phyloP scores from a whole-genome alignment of 2,888 invertebrate species.

The Sceliomorpha sp. region DNA sequence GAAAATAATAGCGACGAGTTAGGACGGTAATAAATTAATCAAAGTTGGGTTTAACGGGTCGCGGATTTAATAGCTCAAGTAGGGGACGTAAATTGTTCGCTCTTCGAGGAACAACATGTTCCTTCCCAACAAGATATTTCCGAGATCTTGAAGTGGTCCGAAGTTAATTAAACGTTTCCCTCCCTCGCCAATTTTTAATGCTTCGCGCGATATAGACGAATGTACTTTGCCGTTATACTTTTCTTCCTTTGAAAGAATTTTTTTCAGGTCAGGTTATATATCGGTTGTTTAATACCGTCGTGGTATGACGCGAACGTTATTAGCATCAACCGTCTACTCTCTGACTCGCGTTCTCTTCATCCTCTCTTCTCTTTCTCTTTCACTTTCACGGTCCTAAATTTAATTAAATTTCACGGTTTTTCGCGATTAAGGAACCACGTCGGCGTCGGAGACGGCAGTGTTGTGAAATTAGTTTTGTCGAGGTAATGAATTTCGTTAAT shows the following conservation, averaged over 20 bases:
- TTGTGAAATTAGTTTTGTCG: conserved; percentile 77
- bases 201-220: conserved; percentile 23
- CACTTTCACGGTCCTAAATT: conserved; percentile 78
- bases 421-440: conserved; percentile 78
- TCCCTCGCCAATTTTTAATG: not conserved
- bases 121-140: not conserved
- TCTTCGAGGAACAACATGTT: too few relatives aligned
- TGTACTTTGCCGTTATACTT: conserved; percentile 26
- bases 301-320: conserved; percentile 73
- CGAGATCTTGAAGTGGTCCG: not conserved
- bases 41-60: too few relatives aligned
- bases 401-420: conserved; percentile 80
- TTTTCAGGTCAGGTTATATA: conserved; percentile 62
- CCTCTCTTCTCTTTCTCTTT: conserved; percentile 64
- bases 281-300: conserved; percentile 72
- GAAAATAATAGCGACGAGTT: too few relatives aligned
- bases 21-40: too few relatives aligned
- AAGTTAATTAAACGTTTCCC: conserved; percentile 13
- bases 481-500: conserved; percentile 79
- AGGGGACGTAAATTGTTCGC: too few relatives aligned
- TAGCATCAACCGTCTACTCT: conserved; percentile 70
- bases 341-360: conserved; percentile 52
- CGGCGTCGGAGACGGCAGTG: conserved; percentile 63
- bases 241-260: conserved; percentile 27
- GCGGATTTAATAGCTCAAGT: too few relatives aligned